phyloP scores from a whole-genome alignment of 2,888 invertebrate species.

The Helicoverpa assulta region DNA sequence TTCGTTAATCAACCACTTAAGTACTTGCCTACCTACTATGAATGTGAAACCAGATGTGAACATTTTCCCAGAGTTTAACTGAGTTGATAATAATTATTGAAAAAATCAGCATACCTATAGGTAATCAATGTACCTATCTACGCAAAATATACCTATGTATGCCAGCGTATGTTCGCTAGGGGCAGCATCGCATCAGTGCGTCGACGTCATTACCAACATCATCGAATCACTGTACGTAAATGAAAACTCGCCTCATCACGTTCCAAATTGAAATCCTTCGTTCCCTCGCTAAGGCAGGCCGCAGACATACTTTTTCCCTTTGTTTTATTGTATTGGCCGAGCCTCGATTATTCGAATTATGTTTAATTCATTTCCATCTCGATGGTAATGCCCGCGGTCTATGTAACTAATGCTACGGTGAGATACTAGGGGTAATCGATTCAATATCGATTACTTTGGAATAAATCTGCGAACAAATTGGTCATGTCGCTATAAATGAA shows the following conservation, averaged over 20 bases:
- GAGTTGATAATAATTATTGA: conserved; percentile 21
- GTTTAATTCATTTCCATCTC: conserved; percentile 89
- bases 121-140: not conserved
- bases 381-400: conserved; percentile 79
- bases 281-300: conserved; percentile 81
- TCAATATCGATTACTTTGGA: conserved; percentile 47
- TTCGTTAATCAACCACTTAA: conserved; percentile 65
- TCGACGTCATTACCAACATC: conserved; percentile 74
- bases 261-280: conserved; percentile 90
- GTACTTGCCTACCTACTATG: conserved; percentile 48
- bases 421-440: conserved; percentile 67
- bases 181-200: conserved; percentile 63
- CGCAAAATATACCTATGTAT: not conserved
- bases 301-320: conserved; percentile 85
- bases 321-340: conserved; percentile 87
- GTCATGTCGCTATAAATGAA: not conserved
- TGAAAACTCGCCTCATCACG: conserved; percentile 89
- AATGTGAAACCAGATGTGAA: conserved; percentile 48
- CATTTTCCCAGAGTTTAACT: conserved; percentile 37
- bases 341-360: conserved; percentile 89
- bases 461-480: conserved; percentile 28
- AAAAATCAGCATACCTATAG: conserved; percentile 46
- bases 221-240: conserved; percentile 80
- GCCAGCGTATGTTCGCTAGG: conserved; percentile 52
- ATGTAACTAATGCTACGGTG: conserved; percentile 68